Conservation (phyloP, 2,113 vertebrate genomes). For the Myotis brandtii region DNA sequence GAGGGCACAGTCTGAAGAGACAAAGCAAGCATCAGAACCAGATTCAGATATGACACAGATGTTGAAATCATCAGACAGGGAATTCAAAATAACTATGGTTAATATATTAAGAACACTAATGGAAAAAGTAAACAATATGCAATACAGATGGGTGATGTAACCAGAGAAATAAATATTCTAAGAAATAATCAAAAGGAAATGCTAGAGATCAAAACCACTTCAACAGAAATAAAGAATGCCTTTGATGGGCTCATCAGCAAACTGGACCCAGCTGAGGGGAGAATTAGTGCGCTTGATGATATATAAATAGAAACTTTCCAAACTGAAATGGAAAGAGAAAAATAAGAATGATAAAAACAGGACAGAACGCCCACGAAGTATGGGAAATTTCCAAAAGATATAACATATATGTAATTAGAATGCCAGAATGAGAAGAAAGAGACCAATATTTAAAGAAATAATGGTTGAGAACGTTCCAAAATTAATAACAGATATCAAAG, state of each 20-base stretch:
- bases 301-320: not conserved
- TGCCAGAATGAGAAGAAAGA: not conserved
- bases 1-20: not conserved
- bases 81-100: not conserved
- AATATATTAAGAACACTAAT: not conserved
- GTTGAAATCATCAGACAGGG: not conserved
- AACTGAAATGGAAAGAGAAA: not conserved
- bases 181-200: conserved; percentile 38
- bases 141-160: not conserved
- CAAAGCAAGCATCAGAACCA: not conserved
- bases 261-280: not conserved
- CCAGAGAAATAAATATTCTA: not conserved
- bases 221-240: not conserved
- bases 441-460: not conserved
- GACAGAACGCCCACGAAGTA: not conserved
- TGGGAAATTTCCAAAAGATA: not conserved
- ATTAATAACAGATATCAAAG: not conserved
- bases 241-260: not conserved
- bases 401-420: not conserved
- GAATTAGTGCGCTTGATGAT: not conserved
- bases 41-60: not conserved
- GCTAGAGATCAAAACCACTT: not conserved
- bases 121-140: not conserved
- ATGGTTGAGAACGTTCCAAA: not conserved
- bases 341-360: not conserved